Conservation (phyloP, 1,140 invertebrate species). For the Drosophila takahashii region DNA sequence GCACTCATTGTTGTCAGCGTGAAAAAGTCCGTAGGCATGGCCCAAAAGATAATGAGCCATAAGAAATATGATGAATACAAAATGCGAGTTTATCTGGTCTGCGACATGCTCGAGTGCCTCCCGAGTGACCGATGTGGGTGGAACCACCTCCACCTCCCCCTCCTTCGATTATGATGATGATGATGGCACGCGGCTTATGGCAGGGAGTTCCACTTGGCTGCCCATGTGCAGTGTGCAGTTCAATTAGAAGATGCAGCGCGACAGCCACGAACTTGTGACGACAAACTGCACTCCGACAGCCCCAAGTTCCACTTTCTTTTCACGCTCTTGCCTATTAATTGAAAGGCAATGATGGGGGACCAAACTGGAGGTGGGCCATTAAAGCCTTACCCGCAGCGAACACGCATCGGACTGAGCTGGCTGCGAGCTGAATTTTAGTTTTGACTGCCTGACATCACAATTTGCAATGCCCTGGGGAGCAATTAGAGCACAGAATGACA, state of each 20-base stretch:
- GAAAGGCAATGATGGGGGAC: conserved; percentile 46
- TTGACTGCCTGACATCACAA: conserved; percentile 62
- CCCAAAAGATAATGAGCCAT: conserved; percentile 39
- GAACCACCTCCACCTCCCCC: conserved; percentile 17
- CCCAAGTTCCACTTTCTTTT: conserved; percentile 65
- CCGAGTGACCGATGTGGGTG: conserved; percentile 55
- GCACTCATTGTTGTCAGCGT: conserved; percentile 42
- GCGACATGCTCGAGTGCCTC: conserved; percentile 49
- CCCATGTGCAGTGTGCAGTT: conserved; percentile 53
- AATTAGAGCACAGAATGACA: conserved; percentile 71
- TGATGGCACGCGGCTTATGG: conserved; percentile 26
- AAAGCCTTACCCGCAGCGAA: conserved; percentile 36
- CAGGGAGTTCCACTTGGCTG: conserved; percentile 55
- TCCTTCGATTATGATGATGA: conserved; percentile 13
- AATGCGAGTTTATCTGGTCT: conserved; percentile 48
- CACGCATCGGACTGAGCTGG: conserved; percentile 22
- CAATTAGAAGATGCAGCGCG: conserved; percentile 42
- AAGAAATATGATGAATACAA: conserved; percentile 48
- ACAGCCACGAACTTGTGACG: conserved; percentile 35
- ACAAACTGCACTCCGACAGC: conserved; percentile 53
- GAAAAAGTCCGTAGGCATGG: conserved; percentile 12
- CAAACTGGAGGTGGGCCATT: background rate
- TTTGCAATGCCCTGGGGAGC: conserved; percentile 37
- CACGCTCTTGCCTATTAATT: conserved; percentile 71
- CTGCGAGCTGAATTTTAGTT: conserved; percentile 33